Base-by-base conservation (phyloP, 2,888 invertebrate genomes). In the Bhutanitis thaidina region DNA sequence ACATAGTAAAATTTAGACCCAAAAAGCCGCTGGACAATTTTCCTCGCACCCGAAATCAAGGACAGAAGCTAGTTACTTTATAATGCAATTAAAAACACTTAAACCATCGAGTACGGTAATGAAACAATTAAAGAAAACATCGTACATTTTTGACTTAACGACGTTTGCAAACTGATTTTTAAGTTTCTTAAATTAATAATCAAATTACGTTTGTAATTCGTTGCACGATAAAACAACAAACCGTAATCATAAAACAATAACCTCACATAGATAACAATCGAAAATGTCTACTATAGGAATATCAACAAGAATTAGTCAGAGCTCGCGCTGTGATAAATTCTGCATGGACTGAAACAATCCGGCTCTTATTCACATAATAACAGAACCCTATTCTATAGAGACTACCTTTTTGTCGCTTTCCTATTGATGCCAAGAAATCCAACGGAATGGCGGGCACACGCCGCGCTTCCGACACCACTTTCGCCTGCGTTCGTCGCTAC, bases 391-490 rank as follows among this genome's bases (percentile, higher is more conserved):
- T n/a, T 16, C 25, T n/a, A 34, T 25, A 13, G 13, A 25, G 25
- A 25, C 34, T 34, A 32, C 43, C 7, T 35, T 46, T 41, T 59
- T 49, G 43, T 55, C 58, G 51, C 54, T 61, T 60, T 58, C 56
- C 56, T 57, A 57, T 57, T 50, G 53, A 56, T 60, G 52, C 52
- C 52, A 61, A 64, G 62, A 62, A 64, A 64, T 55, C 56, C 61
- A 55, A 59, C 56, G 58, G 61, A 62, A 64, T 55, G 61, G 60
- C 53, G 54, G 56, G 49, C 56, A 52, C 65, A 63, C 73, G 68
- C 67, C 67, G 72, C 72, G 75, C 67, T 77, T 76, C 81, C 80
- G 77, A 83, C 77, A 78, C 71, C 76, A 84, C 87, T 86, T 87
- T 89, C 85, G 85, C 80, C 77, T 68, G 62, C 74, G 64, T 61